These are phyloP conservation scores for Clangula hyemalis DNA, from an alignment of 2,797 vertebrate genomes.

Conservation along the genomic window DNA sequence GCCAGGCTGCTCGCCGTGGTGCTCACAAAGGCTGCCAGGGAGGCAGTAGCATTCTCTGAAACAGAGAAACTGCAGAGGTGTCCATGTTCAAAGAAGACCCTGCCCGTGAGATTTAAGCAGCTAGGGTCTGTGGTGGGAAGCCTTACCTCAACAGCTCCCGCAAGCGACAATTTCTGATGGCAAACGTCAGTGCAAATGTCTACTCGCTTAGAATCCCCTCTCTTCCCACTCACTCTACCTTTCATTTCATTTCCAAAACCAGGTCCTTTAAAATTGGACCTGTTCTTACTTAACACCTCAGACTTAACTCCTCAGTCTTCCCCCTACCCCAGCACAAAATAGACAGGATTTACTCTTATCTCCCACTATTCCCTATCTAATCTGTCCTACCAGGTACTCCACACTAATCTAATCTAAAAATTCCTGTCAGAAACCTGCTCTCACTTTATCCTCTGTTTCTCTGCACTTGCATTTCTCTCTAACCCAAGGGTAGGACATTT, in stretches of 20 bases:
- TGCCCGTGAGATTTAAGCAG: background rate
- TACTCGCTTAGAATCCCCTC: background rate
- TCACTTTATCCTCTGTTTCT: background rate
- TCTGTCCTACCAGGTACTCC: background rate
- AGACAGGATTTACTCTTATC: background rate
- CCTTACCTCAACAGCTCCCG: background rate
- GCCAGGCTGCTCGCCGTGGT: background rate
- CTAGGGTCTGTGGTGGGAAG: background rate
- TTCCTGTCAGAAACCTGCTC: background rate
- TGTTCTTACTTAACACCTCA: background rate
- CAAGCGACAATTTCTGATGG: background rate
- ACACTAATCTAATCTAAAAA: slow-evolving; percentile 15
- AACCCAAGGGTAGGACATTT: background rate
- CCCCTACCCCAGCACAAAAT: background rate
- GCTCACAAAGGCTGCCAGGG: background rate
- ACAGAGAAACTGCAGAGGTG: background rate
- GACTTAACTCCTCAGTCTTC: background rate
- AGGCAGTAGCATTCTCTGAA: background rate
- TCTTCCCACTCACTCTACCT: background rate
- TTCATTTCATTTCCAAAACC: background rate
- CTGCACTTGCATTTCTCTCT: background rate
- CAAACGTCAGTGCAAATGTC: background rate
- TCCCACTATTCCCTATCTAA: slow-evolving; percentile 5
- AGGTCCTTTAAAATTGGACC: background rate
- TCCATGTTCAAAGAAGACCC: background rate